Percentiles rank a stretch among this genome's conserved stretches.
Evolutionary conservation across 2,113 vertebrate genomes (phyloP).

Genomic region (Anseranas semipalmata): DNA sequence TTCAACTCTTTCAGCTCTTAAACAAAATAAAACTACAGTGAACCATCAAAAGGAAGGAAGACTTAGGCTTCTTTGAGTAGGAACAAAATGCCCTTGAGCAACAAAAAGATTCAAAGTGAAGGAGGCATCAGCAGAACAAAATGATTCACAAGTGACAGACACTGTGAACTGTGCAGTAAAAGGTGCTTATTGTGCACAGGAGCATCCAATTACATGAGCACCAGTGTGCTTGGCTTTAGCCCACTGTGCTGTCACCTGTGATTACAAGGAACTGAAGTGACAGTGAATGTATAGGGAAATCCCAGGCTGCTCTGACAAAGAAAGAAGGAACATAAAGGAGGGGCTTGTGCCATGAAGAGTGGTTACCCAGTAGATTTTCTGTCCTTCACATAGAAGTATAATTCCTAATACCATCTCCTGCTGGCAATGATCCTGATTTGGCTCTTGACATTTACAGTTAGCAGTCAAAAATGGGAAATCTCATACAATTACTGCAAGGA

Average conservation of each 20-base stretch:
- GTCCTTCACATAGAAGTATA: background rate
- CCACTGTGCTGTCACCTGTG: background rate
- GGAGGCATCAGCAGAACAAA: constrained; percentile 31
- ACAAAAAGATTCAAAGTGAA: background rate
- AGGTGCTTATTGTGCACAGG: constrained; percentile 17
- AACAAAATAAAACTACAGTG: background rate
- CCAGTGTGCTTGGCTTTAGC: background rate
- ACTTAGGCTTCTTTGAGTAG: background rate
- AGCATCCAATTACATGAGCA: background rate
- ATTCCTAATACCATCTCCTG: background rate
- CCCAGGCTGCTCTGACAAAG: background rate
- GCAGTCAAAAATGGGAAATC: background rate
- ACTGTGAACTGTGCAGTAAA: background rate
- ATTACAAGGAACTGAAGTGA: background rate
- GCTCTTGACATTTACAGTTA: background rate
- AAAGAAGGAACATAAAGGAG: background rate
- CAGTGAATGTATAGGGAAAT: background rate
- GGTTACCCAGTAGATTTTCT: background rate
- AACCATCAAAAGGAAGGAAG: background rate
- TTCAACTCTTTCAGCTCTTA: background rate
- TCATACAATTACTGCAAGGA: background rate
- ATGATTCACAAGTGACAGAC: background rate
- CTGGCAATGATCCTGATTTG: background rate
- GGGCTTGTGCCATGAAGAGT: background rate
- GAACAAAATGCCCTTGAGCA: background rate